A percentile compares a stretch with the other conserved stretches of the same genome.
Conservation (phyloP, 2,888 invertebrate species). For the Eupeodes latifasciatus region DNA sequence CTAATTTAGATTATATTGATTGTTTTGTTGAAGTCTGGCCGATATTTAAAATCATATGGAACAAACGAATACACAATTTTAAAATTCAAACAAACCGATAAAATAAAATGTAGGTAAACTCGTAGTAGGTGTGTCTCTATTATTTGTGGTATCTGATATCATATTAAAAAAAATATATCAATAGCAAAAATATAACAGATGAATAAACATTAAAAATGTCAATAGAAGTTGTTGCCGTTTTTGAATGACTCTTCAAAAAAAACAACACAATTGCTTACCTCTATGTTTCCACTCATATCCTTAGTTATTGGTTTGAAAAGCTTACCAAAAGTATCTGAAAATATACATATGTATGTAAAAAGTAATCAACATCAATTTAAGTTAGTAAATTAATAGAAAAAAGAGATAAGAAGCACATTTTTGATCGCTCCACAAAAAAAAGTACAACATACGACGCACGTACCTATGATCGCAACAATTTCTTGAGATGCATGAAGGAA, state of each 20-base stretch:
- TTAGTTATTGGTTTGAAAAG: conserved; percentile 89
- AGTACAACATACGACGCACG: conserved; percentile 74
- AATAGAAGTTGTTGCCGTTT: not conserved
- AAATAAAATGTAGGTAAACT: not conserved
- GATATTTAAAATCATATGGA: no score
- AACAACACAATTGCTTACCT: conserved; percentile 85
- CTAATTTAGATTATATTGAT: no score
- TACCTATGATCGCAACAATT: conserved; percentile 88
- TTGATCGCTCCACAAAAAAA: no score
- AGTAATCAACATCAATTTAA: conserved; percentile 14
- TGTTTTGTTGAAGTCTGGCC: no score
- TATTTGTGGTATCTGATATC: no score
- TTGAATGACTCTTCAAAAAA: not conserved
- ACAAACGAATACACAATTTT: no score
- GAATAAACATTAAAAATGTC: not conserved
- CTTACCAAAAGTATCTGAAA: conserved; percentile 89
- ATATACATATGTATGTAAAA: conserved; percentile 4
- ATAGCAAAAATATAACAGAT: not conserved
- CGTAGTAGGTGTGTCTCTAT: no score
- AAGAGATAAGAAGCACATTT: conserved; percentile 6
- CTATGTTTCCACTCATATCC: conserved; percentile 91
- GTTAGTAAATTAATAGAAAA: not conserved
- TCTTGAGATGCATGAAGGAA: conserved; percentile 88
- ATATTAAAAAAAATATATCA: not conserved
- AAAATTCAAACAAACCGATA: no score